phyloP scores from a whole-genome alignment of 2,888 invertebrate species.

The Pseudococcus jackbeardsleyi region DNA sequence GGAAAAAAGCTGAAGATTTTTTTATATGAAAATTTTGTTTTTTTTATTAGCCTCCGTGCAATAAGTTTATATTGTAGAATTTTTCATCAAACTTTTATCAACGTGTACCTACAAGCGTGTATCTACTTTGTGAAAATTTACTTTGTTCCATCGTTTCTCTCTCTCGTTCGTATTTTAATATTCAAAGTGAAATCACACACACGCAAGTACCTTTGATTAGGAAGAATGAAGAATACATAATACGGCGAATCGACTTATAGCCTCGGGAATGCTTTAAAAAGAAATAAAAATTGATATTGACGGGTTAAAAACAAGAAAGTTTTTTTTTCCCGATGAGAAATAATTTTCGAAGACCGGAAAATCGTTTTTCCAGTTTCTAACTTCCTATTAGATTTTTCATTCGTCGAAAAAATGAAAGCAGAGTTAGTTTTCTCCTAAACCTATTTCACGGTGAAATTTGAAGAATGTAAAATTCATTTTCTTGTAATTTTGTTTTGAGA shows the following conservation, averaged over 20 bases:
- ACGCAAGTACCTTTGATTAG: slow-evolving; percentile 18
- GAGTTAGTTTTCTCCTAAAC: slow-evolving; percentile 56
- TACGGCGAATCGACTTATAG: slow-evolving; percentile 45
- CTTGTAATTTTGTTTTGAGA: slow-evolving; percentile 58
- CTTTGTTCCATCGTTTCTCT: not conserved
- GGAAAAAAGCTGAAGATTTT: slow-evolving; percentile 13
- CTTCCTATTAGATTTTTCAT: slow-evolving; percentile 63
- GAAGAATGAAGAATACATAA: slow-evolving; percentile 40
- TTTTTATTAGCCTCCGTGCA: not conserved
- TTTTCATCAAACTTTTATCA: slow-evolving; percentile 41
- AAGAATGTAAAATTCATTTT: slow-evolving; percentile 61
- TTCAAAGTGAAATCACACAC: slow-evolving; percentile 47
- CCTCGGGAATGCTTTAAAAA: slow-evolving; percentile 58
- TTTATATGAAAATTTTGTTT: slow-evolving; percentile 1
- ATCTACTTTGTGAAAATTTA: slow-evolving; percentile 14
- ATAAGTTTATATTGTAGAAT: slow-evolving; percentile 26
- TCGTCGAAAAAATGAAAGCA: slow-evolving; percentile 57
- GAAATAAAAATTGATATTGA: slow-evolving; percentile 64
- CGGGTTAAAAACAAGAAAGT: slow-evolving; percentile 59
- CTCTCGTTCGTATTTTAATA: slow-evolving; percentile 5
- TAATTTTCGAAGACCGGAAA: slow-evolving; percentile 62
- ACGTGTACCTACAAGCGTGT: not conserved
- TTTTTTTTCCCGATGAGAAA: slow-evolving; percentile 54
- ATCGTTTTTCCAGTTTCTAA: slow-evolving; percentile 63
- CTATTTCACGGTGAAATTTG: slow-evolving; percentile 61